Evolutionary conservation across 2,797 vertebrate genomes (phyloP), one percentile per base, ranked within the genome.

Genomic region (Perodicticus potto): DNA sequence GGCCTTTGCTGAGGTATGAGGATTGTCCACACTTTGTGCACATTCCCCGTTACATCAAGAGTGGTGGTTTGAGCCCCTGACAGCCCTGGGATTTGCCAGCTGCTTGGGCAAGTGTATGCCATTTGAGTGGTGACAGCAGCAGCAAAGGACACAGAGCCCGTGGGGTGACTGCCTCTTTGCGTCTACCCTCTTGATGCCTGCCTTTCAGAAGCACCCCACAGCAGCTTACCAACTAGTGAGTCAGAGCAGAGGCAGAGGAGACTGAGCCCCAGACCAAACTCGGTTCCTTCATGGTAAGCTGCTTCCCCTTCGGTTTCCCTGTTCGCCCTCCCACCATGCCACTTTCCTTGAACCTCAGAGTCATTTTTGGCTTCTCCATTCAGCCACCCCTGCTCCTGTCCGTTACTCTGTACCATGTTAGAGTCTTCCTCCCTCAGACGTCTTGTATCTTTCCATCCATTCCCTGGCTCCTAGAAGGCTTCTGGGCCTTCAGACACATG

Each of bases 21-120:
- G 63, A 43, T 17, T 32, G 40, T 57, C 74, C 45, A 19, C 12
- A 17, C 34, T 67, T 29, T 19, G 45, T 90, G 32, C 23, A 49
- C 19, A 77, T 78, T 82, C 59, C 80, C 89, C 10, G 17, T 67
- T 20, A 65, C 32, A 20, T 70, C 20, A 22, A 49, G 37, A 22
- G 34, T 2, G 29, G 59, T 13, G 43, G 8, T 63, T 43, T 22
- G 9, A 0, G 87, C 5, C 63, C 0, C 55, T 69, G 32, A 91
- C 85, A 84, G 45, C 45, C 13, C 80, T 25, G 27, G 23, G 76
- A 92, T 77, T 49, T 13, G 20, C 92, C 96, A 93, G 82, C 65
- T 9, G 65, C 65, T n/a, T 19, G 4, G 53, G 40, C 23, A 19
- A 67, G 22, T n/a, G 2, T 2, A 5, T 2, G 23, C 37, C 49